phyloP scores from a whole-genome alignment of 2,888 invertebrate species.

The Gastrophysa polygoni region DNA sequence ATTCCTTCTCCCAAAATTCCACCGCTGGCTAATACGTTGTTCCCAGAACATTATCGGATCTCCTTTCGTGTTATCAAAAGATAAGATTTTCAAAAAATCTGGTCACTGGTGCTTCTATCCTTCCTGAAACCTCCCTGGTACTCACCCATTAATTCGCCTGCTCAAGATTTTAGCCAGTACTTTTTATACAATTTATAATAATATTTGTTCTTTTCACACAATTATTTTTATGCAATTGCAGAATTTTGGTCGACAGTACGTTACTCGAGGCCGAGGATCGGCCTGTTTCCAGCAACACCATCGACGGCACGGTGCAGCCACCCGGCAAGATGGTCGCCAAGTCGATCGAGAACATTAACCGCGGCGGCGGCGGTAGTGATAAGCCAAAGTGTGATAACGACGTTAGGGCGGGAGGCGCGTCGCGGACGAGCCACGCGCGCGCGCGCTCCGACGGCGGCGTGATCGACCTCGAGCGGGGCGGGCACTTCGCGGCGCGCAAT shows the following conservation, averaged over 20 bases:
- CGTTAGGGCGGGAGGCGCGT: conserved; percentile 22
- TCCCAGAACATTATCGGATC: too few species aligned
- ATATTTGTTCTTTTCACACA: too few species aligned
- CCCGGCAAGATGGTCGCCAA: conserved; percentile 33
- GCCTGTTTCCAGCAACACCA: not conserved
- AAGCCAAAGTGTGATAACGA: conserved; percentile 47
- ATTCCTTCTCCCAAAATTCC: too few species aligned
- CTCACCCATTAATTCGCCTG: too few species aligned
- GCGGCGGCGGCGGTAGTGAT: conserved; percentile 46
- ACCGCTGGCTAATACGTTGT: too few species aligned
- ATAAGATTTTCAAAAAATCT: too few species aligned
- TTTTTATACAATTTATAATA: too few species aligned
- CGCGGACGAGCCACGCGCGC: conserved; percentile 54
- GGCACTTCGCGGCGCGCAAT: conserved; percentile 39
- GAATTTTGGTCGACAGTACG: conserved; percentile 4
- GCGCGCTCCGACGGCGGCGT: conserved; percentile 59
- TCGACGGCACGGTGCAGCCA: conserved; percentile 23
- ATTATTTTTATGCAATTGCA: too few species aligned
- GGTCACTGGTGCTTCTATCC: too few species aligned
- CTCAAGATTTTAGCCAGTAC: too few species aligned
- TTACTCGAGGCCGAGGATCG: conserved; percentile 6
- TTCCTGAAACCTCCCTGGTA: too few species aligned
- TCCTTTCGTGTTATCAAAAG: too few species aligned
- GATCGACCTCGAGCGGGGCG: conserved; percentile 46
- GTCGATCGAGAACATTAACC: conserved; percentile 39